These are phyloP conservation scores for Tenebrio molitor DNA, from an alignment of 1,140 invertebrate species.

Conservation along the genomic window DNA sequence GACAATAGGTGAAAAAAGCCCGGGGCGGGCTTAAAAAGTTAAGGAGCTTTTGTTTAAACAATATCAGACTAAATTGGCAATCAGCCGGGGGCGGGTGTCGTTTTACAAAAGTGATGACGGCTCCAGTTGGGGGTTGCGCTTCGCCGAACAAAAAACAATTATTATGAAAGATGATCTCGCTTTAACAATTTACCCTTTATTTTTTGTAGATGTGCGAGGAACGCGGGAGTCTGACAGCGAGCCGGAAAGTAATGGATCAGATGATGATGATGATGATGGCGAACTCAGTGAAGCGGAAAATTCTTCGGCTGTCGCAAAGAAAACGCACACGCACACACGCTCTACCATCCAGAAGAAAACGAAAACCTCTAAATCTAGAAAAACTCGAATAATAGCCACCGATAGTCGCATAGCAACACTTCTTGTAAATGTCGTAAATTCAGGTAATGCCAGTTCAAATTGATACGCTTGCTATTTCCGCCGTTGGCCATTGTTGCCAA, in stretches of 20 bases:
- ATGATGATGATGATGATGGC: constrained; percentile 33
- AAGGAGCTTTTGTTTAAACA: constrained; percentile 11
- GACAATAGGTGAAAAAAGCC: constrained; percentile 23
- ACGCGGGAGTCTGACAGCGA: not conserved
- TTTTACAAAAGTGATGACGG: not conserved
- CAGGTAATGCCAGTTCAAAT: constrained; percentile 12
- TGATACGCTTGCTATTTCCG: too few relatives aligned
- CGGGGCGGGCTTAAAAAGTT: not conserved
- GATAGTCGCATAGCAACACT: constrained; percentile 12
- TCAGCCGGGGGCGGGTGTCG: not conserved
- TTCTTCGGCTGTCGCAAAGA: not conserved
- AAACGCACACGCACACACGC: not conserved
- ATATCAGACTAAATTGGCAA: not conserved
- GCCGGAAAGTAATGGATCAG: constrained; percentile 10
- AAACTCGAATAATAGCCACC: not conserved
- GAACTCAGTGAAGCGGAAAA: not conserved
- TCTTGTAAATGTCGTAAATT: constrained; percentile 31
- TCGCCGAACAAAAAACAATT: not conserved
- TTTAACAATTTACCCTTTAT: constrained; percentile 8
- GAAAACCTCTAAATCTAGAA: constrained; percentile 8
- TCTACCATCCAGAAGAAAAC: not conserved
- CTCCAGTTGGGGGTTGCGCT: not conserved
- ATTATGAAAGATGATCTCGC: not conserved
- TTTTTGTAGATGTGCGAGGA: not conserved
- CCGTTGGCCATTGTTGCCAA: too few relatives aligned